Evolutionary conservation across 2,113 vertebrate species (phyloP), one percentile per base, ranked within the genome.

Genomic region (Menura novaehollandiae): DNA sequence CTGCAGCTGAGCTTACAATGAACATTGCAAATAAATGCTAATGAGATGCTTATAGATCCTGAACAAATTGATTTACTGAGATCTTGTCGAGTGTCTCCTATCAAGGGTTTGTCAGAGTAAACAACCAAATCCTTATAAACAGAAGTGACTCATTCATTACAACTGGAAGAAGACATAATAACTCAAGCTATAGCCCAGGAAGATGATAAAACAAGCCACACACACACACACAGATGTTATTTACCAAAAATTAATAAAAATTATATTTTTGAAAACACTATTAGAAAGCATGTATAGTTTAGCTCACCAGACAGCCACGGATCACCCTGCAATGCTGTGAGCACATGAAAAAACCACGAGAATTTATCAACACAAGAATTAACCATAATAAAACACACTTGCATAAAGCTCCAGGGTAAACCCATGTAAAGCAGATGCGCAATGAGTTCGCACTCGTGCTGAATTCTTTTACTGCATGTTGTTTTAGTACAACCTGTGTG

Each of bases 31-130:
- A 94, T 86, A 94, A 96, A 96, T 93, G 89, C 88, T 94, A 95
- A 97, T 95, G 90, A 96, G 93, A 93, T 96, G 93, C 95, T 96
- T 93, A 85, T 80, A 96, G 93, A 97, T 96, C 86, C 88, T 93
- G 92, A 96, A 95, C 94, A 95, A 97, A 96, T 94, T 95, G 96
- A 97, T 93, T 96, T 95, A 92, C 88, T 72, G 88, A 93, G 86
- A 92, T 91, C 92, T 96, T 94, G 90, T 94, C 10, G 26, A 96
- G 95, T 93, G 95, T 85, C 91, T 95, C 82, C 87, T 74, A 91
- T 91, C 94, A 87, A 93, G 88, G 85, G 81, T 92, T 91, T 91
- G 79, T 96, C 93, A 91, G 94, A 91, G 90, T 94, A 95, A 96
- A 96, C 96, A 97, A 92, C 91, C 86, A 91, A 95, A 93, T 88